phyloP scores from a whole-genome alignment of 2,113 vertebrate genomes.

The Pitta sordida region DNA sequence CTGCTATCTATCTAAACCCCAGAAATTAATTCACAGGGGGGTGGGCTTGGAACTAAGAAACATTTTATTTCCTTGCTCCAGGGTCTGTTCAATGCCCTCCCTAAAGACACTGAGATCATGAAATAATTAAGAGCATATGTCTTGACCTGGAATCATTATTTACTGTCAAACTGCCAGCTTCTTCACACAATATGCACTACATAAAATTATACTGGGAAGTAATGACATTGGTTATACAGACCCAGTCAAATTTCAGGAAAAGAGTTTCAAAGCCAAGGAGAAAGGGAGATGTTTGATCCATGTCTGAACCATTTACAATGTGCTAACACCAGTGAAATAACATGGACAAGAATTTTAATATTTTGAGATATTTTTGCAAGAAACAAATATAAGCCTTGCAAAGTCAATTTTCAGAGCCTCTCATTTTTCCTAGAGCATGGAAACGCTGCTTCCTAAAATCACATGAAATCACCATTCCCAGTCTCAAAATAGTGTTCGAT shows the following conservation, averaged over 20 bases:
- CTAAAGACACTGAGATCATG: constrained; percentile 8
- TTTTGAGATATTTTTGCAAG: not conserved
- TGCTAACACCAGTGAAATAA: not conserved
- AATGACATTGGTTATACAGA: not conserved
- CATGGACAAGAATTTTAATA: not conserved
- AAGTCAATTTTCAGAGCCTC: not conserved
- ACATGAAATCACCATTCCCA: not conserved
- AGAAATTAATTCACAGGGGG: not conserved
- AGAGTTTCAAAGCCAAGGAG: not conserved
- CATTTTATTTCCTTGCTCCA: not conserved
- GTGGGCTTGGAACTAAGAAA: not conserved
- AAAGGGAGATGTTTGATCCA: not conserved
- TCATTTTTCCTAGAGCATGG: not conserved
- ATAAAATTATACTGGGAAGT: not conserved
- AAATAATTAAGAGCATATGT: constrained; percentile 39
- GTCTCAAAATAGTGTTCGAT: not conserved
- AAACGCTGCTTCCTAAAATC: not conserved
- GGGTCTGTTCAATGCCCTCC: not conserved
- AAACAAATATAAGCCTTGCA: not conserved
- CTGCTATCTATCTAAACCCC: not conserved
- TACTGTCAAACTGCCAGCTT: not conserved
- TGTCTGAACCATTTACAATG: not conserved
- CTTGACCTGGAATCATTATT: constrained; percentile 34
- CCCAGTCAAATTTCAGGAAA: not conserved
- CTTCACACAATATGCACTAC: not conserved